These are phyloP conservation scores for Olivierus martensii DNA, from an alignment of 1,140 invertebrate genomes.

Conservation along the genomic window DNA sequence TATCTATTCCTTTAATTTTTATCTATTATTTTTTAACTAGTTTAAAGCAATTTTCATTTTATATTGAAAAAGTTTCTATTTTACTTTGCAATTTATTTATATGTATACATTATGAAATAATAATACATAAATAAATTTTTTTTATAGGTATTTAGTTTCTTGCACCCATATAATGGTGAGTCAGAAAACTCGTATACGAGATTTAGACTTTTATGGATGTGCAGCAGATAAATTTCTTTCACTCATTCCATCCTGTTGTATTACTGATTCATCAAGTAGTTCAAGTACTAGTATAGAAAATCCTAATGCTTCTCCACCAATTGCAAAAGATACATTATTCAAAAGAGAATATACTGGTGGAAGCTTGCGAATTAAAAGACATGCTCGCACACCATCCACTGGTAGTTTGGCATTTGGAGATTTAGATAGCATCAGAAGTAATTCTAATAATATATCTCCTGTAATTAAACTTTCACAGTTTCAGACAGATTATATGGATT, in stretches of 20 bases:
- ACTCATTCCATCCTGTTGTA: slow-evolving; percentile 48
- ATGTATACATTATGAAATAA: no score
- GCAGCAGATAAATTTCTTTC: slow-evolving; percentile 65
- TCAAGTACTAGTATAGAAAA: slow-evolving; percentile 20
- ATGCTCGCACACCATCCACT: slow-evolving; percentile 12
- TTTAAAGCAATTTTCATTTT: no score
- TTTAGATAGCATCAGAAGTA: not conserved
- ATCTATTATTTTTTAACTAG: no score
- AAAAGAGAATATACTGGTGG: not conserved
- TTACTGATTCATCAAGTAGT: slow-evolving; percentile 13
- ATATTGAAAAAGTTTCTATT: no score
- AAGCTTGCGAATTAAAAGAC: slow-evolving; percentile 11
- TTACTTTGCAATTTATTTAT: no score
- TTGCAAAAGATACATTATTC: not conserved
- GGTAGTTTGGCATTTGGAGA: slow-evolving; percentile 16
- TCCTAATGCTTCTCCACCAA: not conserved
- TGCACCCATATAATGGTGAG: slow-evolving; percentile 83
- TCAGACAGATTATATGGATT: slow-evolving; percentile 29
- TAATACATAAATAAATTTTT: not conserved
- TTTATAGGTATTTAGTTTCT: slow-evolving; percentile 50
- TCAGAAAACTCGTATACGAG: slow-evolving; percentile 55
- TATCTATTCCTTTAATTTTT: no score
- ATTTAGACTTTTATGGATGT: slow-evolving; percentile 57
- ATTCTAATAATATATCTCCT: no score
- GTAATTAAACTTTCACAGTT: no score